phyloP scores from a whole-genome alignment of 2,113 vertebrate genomes.

The Phalacrocorax carbo region DNA sequence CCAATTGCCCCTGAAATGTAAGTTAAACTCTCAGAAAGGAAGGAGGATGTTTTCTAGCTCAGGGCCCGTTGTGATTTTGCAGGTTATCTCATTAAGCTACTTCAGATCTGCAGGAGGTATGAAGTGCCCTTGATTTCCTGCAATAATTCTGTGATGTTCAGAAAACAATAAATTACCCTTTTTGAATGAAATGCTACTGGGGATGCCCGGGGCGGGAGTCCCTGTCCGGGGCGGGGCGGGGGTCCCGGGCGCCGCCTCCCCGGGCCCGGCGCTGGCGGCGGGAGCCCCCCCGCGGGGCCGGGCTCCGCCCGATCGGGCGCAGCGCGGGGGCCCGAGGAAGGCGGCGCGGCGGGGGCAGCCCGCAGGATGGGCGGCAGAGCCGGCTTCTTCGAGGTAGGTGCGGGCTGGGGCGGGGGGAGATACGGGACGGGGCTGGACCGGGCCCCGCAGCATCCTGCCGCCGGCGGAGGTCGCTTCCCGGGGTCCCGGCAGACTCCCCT shows the following conservation, averaged over 20 bases:
- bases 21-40: not conserved
- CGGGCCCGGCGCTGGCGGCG: no score
- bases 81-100: not conserved
- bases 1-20: not conserved
- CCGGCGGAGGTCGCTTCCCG: not conserved
- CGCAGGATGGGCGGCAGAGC: slow-evolving; percentile 60
- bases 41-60: not conserved
- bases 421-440: not conserved
- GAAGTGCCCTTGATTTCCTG: not conserved
- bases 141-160: not conserved
- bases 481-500: not conserved
- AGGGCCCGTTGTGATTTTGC: not conserved
- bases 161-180: not conserved
- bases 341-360: not conserved
- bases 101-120: not conserved
- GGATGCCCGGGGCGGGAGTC: not conserved
- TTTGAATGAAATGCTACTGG: not conserved
- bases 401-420: not conserved
- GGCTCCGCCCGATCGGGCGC: no score
- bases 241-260: no score
- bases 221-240: no score
- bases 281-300: no score
- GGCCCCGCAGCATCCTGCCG: not conserved
- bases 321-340: no score
- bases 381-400: slow-evolving; percentile 69